Evolutionary conservation across 2,797 vertebrate genomes (phyloP), one percentile per base, ranked within the genome.

Genomic region (Percopsis omiscomaycus): DNA sequence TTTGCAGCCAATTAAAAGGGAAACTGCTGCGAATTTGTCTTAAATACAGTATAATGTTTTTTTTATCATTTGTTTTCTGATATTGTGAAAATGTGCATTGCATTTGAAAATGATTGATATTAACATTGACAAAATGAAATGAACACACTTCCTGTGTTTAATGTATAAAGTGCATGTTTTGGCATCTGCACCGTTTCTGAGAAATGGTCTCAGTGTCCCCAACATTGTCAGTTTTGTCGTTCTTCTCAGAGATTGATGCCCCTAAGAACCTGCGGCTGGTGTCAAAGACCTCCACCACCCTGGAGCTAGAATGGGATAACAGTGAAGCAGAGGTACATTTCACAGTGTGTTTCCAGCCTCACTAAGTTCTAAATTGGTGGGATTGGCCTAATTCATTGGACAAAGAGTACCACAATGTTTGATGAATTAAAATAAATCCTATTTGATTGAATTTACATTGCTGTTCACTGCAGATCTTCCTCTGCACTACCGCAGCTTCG

Each of bases 281-380:
- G 51, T 94, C 92, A 1, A 94, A 93, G 78, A 95, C 88, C 0
- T 95, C 95, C 3, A 93, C 91, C 75, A 91, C 89, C 61, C 92
- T 99, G 12, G 95, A 96, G 73, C 89, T 99, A 0, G 90, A 98
- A 47, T 99, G 97, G 97, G 97, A 99, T 83, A 98, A 99, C 89
- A 98, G 97, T 0, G 96, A 98, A 75, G 97, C 97, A 0, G 95
- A 96, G 77, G 89, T 91, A 80, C 83, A n/a, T 56, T 14, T 47
- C n/a, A 42, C 44, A 29, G 45, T 47, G 27, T 27, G 16, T 8
- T 47, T n/a, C 32, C 16, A n/a, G 9, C 32, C n/a, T 14, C n/a
- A 15, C 1, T 2, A 11, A 8, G 22, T 22, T 22, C 22, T 22
- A 22, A 22, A 22, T 22, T 22, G 22, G 22, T 22, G 22, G 22